phyloP scores from a whole-genome alignment of 2,113 vertebrate genomes.

The Neotragus moschatus region DNA sequence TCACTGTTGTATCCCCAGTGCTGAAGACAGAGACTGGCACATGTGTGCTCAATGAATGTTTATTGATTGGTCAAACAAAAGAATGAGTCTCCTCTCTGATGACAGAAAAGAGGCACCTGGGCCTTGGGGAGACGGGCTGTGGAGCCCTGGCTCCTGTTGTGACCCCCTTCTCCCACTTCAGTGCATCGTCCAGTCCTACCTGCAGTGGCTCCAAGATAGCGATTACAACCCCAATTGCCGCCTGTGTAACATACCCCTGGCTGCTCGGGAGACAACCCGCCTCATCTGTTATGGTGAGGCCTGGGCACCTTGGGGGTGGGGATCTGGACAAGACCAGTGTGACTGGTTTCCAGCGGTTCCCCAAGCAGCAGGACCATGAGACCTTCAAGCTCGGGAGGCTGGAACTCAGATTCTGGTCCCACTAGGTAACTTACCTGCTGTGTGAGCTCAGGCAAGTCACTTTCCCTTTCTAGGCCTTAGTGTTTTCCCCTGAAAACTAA shows the following conservation, averaged over 20 bases:
- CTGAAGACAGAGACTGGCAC: not conserved
- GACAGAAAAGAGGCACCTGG: not conserved
- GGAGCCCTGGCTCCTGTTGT: not conserved
- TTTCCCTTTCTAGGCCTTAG: not conserved
- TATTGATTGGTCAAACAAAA: not conserved
- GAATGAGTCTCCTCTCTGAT: slow-evolving; percentile 3
- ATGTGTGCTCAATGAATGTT: not conserved
- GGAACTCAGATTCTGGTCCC: not conserved
- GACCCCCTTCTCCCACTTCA: slow-evolving; percentile 61
- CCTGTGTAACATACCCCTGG: slow-evolving; percentile 84
- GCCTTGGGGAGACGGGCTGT: not conserved
- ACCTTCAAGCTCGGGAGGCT: not conserved
- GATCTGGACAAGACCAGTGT: not conserved
- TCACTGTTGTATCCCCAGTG: not conserved
- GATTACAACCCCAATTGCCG: slow-evolving; percentile 92
- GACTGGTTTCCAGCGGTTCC: not conserved
- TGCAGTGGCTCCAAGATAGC: slow-evolving; percentile 95
- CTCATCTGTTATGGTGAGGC: slow-evolving; percentile 91
- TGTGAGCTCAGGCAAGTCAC: not conserved
- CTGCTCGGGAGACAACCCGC: slow-evolving; percentile 86
- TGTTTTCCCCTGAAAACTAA: not conserved
- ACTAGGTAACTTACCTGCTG: not conserved
- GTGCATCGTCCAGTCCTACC: slow-evolving; percentile 94
- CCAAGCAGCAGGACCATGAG: not conserved
- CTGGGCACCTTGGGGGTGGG: not conserved